These are phyloP conservation scores for Xenopus borealis DNA, from an alignment of 2,113 vertebrate genomes.

Conservation along the genomic window DNA sequence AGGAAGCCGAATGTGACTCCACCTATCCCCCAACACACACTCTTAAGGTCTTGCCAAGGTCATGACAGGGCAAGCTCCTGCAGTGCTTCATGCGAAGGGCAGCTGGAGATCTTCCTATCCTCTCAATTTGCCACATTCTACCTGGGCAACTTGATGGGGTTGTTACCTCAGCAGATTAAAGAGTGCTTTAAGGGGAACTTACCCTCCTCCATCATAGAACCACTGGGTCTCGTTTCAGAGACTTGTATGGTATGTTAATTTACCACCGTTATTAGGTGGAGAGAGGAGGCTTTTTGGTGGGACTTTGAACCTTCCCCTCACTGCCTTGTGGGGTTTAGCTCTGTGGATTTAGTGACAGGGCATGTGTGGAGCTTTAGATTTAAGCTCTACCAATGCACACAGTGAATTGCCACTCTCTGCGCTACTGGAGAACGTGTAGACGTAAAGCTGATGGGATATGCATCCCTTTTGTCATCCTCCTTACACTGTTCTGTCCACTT, in stretches of 20 bases:
- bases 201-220: slow-evolving; percentile 30
- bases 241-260: slow-evolving; percentile 34
- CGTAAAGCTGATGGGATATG: slow-evolving; percentile 3
- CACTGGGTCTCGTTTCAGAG: slow-evolving; percentile 44
- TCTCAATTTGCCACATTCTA: neutral
- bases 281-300: slow-evolving; percentile 38
- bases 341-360: slow-evolving; percentile 18
- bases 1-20: slow-evolving; percentile 28
- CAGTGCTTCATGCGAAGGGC: slow-evolving; percentile 6
- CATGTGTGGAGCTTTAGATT: slow-evolving; percentile 16
- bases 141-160: slow-evolving; percentile 9
- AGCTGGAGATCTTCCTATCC: neutral
- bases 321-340: slow-evolving; percentile 34
- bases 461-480: neutral
- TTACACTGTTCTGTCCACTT: neutral
- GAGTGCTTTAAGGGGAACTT: slow-evolving; percentile 17
- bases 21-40: slow-evolving; percentile 25
- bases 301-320: slow-evolving; percentile 35
- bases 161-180: slow-evolving; percentile 12
- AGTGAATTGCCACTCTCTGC: slow-evolving; percentile 6
- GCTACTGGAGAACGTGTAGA: slow-evolving; percentile 12
- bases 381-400: slow-evolving; percentile 11
- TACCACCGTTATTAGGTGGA: slow-evolving; percentile 45
- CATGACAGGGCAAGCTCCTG: slow-evolving; percentile 8
- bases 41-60: slow-evolving; percentile 19